phyloP scores from a whole-genome alignment of 1,140 invertebrate species.

The Lethocerus indicus region DNA sequence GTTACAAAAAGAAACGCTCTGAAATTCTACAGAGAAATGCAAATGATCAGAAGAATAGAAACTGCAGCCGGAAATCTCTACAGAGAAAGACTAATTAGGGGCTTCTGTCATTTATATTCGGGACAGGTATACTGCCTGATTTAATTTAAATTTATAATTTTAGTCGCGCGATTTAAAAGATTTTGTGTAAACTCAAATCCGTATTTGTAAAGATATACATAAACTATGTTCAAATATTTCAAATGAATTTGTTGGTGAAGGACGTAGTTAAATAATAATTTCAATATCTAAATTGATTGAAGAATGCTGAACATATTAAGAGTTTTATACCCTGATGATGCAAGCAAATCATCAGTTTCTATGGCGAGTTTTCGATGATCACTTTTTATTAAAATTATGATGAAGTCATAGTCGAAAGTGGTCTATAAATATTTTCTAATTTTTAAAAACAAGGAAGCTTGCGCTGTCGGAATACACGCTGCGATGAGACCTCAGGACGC shows the following conservation, averaged over 20 bases:
- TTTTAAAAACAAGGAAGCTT: constrained; percentile 70
- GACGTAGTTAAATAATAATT: too few relatives aligned
- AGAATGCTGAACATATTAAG: too few relatives aligned
- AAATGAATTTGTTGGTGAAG: too few relatives aligned
- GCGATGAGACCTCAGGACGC: constrained; percentile 66
- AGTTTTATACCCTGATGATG: too few relatives aligned
- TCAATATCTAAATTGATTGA: too few relatives aligned
- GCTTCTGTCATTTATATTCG: constrained; percentile 71
- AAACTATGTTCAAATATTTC: too few relatives aligned
- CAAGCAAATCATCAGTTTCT: too few relatives aligned
- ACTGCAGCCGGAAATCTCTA: constrained; percentile 50
- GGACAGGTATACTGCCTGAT: constrained; percentile 48
- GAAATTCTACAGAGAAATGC: constrained; percentile 43
- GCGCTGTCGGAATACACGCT: constrained; percentile 72
- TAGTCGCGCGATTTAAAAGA: too few relatives aligned
- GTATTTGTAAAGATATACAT: too few relatives aligned
- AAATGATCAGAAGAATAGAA: constrained; percentile 47
- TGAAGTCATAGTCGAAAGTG: background rate
- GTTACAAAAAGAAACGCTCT: constrained; percentile 45
- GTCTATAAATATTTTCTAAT: constrained; percentile 2
- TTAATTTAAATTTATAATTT: too few relatives aligned
- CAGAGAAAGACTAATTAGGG: constrained; percentile 56
- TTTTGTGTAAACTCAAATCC: too few relatives aligned
- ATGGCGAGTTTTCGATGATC: background rate
- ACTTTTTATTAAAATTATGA: background rate